Percentiles rank a stretch among this genome's conserved stretches.
phyloP scores from a whole-genome alignment of 2,888 invertebrate species.

The Nomada goodeniana region DNA sequence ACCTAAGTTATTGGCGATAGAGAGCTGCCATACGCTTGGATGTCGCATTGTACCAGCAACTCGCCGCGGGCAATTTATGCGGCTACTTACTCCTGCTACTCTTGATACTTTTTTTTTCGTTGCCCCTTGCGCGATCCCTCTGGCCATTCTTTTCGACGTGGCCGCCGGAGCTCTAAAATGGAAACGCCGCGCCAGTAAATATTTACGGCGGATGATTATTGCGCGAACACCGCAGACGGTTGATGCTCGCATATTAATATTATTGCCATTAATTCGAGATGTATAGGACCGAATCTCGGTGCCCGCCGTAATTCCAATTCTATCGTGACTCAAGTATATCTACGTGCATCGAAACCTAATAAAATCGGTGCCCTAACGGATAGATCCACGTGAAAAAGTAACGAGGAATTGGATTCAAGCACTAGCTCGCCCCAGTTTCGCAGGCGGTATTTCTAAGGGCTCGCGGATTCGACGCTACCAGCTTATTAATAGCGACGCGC shows the following conservation, averaged over 20 bases:
- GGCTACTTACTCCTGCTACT: conserved; percentile 5
- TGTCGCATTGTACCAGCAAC: conserved; percentile 47
- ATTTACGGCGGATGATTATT: too few relatives aligned
- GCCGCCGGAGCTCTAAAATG: too few relatives aligned
- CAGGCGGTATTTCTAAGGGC: conserved; percentile 46
- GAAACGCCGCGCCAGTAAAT: too few relatives aligned
- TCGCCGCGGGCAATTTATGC: conserved; percentile 54
- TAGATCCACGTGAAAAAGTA: too few relatives aligned
- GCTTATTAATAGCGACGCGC: conserved; percentile 62
- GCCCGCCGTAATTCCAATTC: too few relatives aligned
- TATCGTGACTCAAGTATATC: too few relatives aligned
- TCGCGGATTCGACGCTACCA: conserved; percentile 36
- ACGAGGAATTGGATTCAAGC: neutral
- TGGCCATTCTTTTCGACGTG: neutral
- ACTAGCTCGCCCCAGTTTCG: conserved; percentile 43
- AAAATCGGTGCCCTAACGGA: neutral
- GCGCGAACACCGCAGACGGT: too few relatives aligned
- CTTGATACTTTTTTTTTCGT: neutral
- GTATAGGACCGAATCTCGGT: too few relatives aligned
- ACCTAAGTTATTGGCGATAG: conserved; percentile 81
- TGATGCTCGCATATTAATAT: too few relatives aligned
- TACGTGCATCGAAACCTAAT: too few relatives aligned
- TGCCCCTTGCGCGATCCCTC: neutral
- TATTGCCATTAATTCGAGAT: too few relatives aligned
- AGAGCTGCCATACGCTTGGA: conserved; percentile 71